Conservation (phyloP, 2,113 vertebrate species). For the Blennius ocellaris region DNA sequence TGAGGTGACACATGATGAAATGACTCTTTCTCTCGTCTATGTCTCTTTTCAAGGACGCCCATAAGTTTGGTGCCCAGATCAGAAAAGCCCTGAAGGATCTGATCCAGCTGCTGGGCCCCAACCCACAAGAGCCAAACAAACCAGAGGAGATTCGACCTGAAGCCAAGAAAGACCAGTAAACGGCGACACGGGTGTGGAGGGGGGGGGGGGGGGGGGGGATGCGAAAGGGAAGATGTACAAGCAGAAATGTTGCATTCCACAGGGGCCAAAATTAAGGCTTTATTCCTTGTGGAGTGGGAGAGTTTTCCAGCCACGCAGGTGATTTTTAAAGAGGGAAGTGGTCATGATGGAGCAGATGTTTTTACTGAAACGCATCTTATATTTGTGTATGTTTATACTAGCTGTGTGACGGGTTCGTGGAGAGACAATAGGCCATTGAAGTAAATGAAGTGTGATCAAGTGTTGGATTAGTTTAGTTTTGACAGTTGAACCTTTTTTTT, state of each 20-base stretch:
- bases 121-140: constrained; percentile 70
- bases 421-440: background rate
- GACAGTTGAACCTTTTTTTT: background rate
- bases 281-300: constrained; percentile 7
- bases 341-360: constrained; percentile 7
- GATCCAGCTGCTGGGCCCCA: constrained; percentile 79
- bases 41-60: constrained; percentile 80
- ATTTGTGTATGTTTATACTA: constrained; percentile 35
- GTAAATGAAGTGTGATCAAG: background rate
- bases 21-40: too few species aligned
- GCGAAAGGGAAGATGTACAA: constrained; percentile 20
- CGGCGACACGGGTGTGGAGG: background rate
- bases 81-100: constrained; percentile 84
- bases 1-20: too few species aligned
- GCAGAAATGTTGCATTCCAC: background rate
- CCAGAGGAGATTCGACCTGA: constrained; percentile 60
- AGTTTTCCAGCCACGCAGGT: constrained; percentile 19
- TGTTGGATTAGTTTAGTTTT: constrained; percentile 25
- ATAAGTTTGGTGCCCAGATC: constrained; percentile 85
- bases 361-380: constrained; percentile 33
- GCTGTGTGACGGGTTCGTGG: constrained; percentile 13
- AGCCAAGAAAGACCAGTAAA: constrained; percentile 70
- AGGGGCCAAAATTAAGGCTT: background rate
- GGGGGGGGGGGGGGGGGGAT: background rate
- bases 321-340: constrained; percentile 12